Evolutionary conservation across 37 sponge, comb jelly and placozoan genomes (phyloP), one percentile per base, ranked within the genome.

Genomic region (Diacarnus erythraeanus): DNA sequence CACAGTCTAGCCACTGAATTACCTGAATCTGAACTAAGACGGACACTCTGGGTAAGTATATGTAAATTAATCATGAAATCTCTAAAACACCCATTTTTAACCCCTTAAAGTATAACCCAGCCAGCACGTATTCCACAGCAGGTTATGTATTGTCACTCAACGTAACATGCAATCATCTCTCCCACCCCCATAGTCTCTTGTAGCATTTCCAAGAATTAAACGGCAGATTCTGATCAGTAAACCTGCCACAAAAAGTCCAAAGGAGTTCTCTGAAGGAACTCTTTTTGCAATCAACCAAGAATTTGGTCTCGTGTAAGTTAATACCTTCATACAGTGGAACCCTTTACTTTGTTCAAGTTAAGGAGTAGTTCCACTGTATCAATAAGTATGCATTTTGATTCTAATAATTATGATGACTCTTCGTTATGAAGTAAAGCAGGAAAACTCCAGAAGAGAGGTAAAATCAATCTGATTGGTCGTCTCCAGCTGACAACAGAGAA

Each of bases 401-500:
- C 56, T 54, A 10, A 20, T 17, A 20, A 54, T 54, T 17, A 20
- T 54, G 56, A 17, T 54, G 56, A 20, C 56, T 36, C n/a, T 41
- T 72, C 47, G 56, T 33, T 40, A 1, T 84, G 22, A 74, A 95
- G 96, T 8, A 90, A 90, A 38, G 86, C 73, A 25, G 87, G 89
- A 17, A 91, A 94, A 67, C 63, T 94, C 20, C 97, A 96, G 74
- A 93, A 88, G 69, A 80, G 94, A 39, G 94, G 89, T 18, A 94
- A 96, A 73, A 84, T 94, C 30, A 91, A 86, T 77, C 72, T 93
- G 77, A 90, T 96, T 75, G 97, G 97, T 43, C 92, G 89, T 43
- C 70, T 96, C 33, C 90, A 94, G 76, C 84, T 96, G 74, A 87
- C 94, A 0, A 93, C 97, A 65, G 97, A 96, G 71, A 96, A 89